Evolutionary conservation across 2,113 vertebrate genomes (phyloP).

Genomic region (Mixornis gularis): DNA sequence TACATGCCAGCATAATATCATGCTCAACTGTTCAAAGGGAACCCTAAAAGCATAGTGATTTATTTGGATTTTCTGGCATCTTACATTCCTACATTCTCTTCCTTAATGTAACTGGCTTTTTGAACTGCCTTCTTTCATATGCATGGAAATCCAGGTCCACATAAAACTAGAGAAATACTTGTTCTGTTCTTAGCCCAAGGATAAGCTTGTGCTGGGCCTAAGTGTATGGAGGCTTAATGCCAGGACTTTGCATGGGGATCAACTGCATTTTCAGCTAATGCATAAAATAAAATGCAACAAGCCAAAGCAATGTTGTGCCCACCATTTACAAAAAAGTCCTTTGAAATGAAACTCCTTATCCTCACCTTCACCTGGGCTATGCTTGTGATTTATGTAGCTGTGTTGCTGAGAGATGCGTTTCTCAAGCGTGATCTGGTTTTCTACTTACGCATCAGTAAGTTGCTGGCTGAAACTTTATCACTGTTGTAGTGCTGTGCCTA

Average conservation of each 20-base stretch:
- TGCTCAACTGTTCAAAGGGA: not conserved
- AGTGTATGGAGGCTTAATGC: not conserved
- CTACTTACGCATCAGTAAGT: not conserved
- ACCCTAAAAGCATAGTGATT: not conserved
- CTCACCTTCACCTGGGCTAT: not conserved
- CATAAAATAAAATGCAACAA: not conserved
- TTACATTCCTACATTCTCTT: not conserved
- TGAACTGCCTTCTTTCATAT: not conserved
- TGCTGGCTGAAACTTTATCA: not conserved
- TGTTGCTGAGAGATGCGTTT: not conserved
- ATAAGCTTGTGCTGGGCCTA: not conserved
- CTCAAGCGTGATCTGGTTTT: not conserved
- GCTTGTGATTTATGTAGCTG: not conserved
- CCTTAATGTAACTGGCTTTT: not conserved
- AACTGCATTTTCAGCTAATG: not conserved
- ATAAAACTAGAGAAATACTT: not conserved
- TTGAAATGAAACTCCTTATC: conserved; percentile 17
- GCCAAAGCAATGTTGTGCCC: not conserved
- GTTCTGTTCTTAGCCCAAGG: not conserved
- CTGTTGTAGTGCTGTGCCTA: not conserved
- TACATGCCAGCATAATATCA: not conserved
- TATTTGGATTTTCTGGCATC: not conserved
- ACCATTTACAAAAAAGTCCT: not conserved
- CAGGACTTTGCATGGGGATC: not conserved
- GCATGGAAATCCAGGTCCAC: not conserved